Conservation (phyloP, 2,888 invertebrate genomes). For the Trachelus troglodyta region DNA sequence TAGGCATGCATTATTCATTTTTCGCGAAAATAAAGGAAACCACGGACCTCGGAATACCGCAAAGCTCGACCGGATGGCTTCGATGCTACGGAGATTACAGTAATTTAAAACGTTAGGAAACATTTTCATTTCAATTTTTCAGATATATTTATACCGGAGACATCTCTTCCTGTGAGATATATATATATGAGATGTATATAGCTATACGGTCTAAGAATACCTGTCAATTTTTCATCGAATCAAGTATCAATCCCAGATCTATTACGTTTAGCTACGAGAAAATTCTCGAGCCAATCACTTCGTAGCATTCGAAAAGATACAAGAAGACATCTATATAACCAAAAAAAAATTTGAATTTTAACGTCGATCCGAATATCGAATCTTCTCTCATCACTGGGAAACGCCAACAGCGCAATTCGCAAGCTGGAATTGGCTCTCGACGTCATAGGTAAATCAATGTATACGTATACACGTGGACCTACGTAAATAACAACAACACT, state of each 20-base stretch:
- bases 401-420: not conserved
- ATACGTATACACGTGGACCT: not conserved
- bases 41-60: not conserved
- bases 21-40: not conserved
- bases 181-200: too few species aligned
- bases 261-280: not conserved
- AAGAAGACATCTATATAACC: not conserved
- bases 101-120: not conserved
- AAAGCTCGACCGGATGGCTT: not conserved
- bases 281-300: not conserved
- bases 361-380: not conserved
- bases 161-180: not conserved
- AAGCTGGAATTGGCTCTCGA: not conserved
- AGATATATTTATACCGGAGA: not conserved
- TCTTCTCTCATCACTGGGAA: not conserved
- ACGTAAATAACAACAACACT: not conserved
- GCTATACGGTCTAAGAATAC: not conserved
- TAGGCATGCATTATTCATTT: not conserved
- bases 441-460: not conserved
- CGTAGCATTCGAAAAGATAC: not conserved
- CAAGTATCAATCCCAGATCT: not conserved
- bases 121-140: not conserved
- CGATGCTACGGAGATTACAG: not conserved
- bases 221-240: not conserved
- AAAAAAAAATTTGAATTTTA: not conserved